These are phyloP conservation scores for Antheraea assamensis DNA, from an alignment of 2,888 invertebrate species.

Conservation along the genomic window DNA sequence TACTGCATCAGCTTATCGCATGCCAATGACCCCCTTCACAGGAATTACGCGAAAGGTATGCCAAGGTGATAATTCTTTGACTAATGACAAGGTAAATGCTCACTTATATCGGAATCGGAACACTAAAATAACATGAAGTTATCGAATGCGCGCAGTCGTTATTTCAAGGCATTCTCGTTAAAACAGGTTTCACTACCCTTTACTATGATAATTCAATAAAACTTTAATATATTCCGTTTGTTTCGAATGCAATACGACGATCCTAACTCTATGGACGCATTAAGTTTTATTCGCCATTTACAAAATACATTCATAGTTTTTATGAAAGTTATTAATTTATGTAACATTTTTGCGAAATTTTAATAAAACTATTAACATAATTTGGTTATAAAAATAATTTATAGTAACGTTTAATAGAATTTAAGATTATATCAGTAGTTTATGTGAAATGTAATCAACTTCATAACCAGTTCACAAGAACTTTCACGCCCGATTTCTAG, in stretches of 20 bases:
- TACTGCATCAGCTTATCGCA: constrained; percentile 49
- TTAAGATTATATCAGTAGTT: constrained; percentile 41
- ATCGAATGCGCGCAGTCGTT: constrained; percentile 2
- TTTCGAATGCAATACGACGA: neutral
- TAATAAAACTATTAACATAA: neutral
- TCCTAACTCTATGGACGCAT: neutral
- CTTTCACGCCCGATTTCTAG: constrained; percentile 74
- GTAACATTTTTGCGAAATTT: neutral
- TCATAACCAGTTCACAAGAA: constrained; percentile 62
- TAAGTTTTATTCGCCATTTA: neutral
- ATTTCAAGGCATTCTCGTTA: constrained; percentile 13
- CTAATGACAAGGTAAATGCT: constrained; percentile 42
- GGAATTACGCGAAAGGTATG: constrained; percentile 65
- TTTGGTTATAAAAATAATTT: constrained; percentile 6
- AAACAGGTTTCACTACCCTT: constrained; percentile 17
- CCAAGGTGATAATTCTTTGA: constrained; percentile 63
- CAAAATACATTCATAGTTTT: neutral
- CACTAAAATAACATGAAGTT: constrained; percentile 19
- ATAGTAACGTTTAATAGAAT: neutral
- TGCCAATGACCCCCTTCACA: constrained; percentile 64
- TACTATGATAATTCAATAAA: constrained; percentile 17
- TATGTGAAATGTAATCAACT: constrained; percentile 59
- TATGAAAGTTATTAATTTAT: neutral
- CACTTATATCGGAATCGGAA: constrained; percentile 20
- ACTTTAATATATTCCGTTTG: neutral